phyloP scores from a whole-genome alignment of 2,888 invertebrate species.

The Cheilosia vernalis region DNA sequence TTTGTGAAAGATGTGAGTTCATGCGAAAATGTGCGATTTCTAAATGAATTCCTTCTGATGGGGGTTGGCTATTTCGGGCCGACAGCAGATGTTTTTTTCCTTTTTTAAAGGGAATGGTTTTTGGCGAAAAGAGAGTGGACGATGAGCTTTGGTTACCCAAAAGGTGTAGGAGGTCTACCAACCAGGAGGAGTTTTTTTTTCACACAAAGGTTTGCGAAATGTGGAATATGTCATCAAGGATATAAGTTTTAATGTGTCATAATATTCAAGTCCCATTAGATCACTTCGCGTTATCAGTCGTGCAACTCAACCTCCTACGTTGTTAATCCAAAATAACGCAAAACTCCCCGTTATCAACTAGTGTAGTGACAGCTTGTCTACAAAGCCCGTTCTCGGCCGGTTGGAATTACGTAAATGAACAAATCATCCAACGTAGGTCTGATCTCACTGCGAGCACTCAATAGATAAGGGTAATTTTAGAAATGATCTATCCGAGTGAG shows the following conservation, averaged over 20 bases:
- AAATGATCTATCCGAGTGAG: constrained; percentile 39
- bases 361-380: constrained; percentile 52
- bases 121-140: too few relatives aligned
- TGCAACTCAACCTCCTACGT: too few relatives aligned
- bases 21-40: constrained; percentile 56
- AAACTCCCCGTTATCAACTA: not conserved
- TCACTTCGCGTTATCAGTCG: too few relatives aligned
- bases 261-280: too few relatives aligned
- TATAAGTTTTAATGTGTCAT: too few relatives aligned
- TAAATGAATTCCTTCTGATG: constrained; percentile 30
- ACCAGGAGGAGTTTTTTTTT: too few relatives aligned
- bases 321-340: too few relatives aligned
- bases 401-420: constrained; percentile 45
- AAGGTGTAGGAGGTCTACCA: too few relatives aligned
- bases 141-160: too few relatives aligned
- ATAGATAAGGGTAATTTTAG: constrained; percentile 42
- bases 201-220: too few relatives aligned
- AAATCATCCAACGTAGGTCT: constrained; percentile 27
- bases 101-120: not conserved
- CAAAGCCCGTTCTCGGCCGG: not conserved
- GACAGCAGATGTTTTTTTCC: constrained; percentile 6
- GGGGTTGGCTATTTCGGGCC: constrained; percentile 32
- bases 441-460: constrained; percentile 23
- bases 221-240: too few relatives aligned
- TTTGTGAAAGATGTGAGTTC: constrained; percentile 46